Evolutionary conservation across 2,888 invertebrate species (phyloP), one percentile per base, ranked within the genome.

Genomic region (Amphipyra tragopoginis): DNA sequence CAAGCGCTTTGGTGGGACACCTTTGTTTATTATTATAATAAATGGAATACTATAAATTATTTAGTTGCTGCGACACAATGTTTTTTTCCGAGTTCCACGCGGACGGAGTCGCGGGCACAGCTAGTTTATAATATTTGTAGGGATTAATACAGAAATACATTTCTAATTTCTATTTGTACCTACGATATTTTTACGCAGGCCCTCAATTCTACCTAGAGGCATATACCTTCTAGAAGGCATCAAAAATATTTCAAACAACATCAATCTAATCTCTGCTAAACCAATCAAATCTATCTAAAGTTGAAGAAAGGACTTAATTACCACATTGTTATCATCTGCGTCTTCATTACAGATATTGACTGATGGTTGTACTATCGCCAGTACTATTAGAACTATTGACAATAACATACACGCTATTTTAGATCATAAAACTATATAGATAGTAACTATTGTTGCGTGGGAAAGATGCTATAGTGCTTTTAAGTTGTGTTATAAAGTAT

Each of bases 221-320:
- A 38, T 9, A 2, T 0, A 53, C 0, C 10, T 11, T 14, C 0
- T 26, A 52, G n/a, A n/a, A n/a, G 54, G 71, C 15, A 70, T 10
- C 0, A 15, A 15, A 8, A 8, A 7, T n/a, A 5, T 26, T 8
- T 0, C 1, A 21, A 34, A 5, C 2, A 9, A 11, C 8, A 29
- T 1, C 40, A n/a, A 0, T 6, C 42, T 59, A 47, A 0, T 75
- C 58, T 58, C 9, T 64, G 15, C 0, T 2, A 6, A 50, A 45
- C 71, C 39, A 71, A 72, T 72, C 72, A 71, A 50, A 75, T 38
- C 34, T 11, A 55, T 75, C 55, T 42, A 11, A 42, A 59, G 21
- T 40, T 33, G 33, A 75, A 69, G 49, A 89, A 85, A 89, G 82
- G 83, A 83, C 81, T 85, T 90, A 90, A 91, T 90, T 90, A 90